Base-by-base conservation (phyloP, 2,113 vertebrate genomes). In the Stigmatopora nigra region DNA sequence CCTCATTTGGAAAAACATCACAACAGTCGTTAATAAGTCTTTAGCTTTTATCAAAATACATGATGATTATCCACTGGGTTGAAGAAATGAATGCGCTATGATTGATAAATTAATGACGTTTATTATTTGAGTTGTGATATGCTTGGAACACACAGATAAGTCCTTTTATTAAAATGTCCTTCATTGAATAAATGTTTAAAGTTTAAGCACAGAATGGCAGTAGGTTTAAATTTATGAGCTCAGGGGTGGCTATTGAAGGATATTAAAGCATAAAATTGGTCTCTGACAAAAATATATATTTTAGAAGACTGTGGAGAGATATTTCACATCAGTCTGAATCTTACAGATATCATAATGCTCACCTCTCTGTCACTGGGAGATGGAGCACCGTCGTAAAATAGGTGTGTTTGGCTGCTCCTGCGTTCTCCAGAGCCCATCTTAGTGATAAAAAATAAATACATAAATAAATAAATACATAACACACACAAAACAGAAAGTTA, bases 301-400 rank as follows among this genome's bases (percentile, higher is more conserved):
- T 47, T 61, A 62, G 6, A 60, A 47, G 68, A 72, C 68, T 61
- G 41, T 1, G 20, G 19, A 61, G 45, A 69, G 61, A 35, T 22
- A 71, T 55, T 14, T 57, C 8, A 61, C 41, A 41, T 51, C 49
- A 25, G 22, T 63, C 38, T 41, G 9, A 41, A 41, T 41, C 9
- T 51, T 59, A 64, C 6, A 70, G 11, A 4, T 55, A 47, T 72
- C 63, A 60, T 59, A n/a, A 14, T 12, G 61, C 91, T 88, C 76
- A 97, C 95, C 93, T 98, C 93, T 92, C 91, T 89, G 72, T 94
- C 92, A 56, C 77, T 87, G 58, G 92, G 90, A 68, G 85, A 79
- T 64, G 75, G 80, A 17, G 80, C 78, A 60, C 76, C 93, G 73
- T 96, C 92, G 22, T 87, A 88, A 58, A 90, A 87, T 22, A 89